Evolutionary conservation across 2,113 vertebrate species (phyloP), one percentile per base, ranked within the genome.

Genomic region (Bombycilla garrulus): DNA sequence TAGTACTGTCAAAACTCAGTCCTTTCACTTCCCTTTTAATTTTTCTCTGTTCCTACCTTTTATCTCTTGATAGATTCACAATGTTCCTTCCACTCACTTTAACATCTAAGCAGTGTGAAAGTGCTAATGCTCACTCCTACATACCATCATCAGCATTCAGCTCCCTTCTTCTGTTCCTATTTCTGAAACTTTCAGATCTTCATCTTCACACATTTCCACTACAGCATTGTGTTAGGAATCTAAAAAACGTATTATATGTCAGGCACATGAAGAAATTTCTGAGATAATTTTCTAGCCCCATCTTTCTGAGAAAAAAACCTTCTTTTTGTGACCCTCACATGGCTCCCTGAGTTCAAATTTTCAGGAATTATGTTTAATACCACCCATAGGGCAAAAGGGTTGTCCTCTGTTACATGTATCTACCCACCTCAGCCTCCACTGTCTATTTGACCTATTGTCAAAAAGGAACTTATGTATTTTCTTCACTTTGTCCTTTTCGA

Each of bases 101-200:
- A 93, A 91, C 76, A 88, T 93, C 92, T 93, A 88, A 96, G 76
- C 90, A 81, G 88, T 95, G 93, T 96, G 94, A 96, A 96, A 94
- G 85, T 78, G 82, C 88, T 96, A 92, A 94, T 23, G 51, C 86
- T 93, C 20, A 95, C 95, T 96, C 95, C 93, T 90, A 96, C 96
- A 50, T 69, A 72, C 71, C 74, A 0, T 82, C 87, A 97, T 44
- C 93, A 93, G 72, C 54, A 95, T 93, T 95, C 86, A 91, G 33
- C 76, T 91, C 64, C 56, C 62, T 94, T 86, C 54, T 91, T 95
- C 81, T 93, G 74, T 62, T 86, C 58, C 5, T 86, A 90, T 91
- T 95, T 85, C 79, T 94, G 77, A 95, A 94, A 81, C 64, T 92
- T 95, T 83, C 81, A 88, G 56, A 85, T 86, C 64, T 88, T 93